Evolutionary conservation across 2,113 vertebrate species (phyloP).

Genomic region (Sitta europaea): DNA sequence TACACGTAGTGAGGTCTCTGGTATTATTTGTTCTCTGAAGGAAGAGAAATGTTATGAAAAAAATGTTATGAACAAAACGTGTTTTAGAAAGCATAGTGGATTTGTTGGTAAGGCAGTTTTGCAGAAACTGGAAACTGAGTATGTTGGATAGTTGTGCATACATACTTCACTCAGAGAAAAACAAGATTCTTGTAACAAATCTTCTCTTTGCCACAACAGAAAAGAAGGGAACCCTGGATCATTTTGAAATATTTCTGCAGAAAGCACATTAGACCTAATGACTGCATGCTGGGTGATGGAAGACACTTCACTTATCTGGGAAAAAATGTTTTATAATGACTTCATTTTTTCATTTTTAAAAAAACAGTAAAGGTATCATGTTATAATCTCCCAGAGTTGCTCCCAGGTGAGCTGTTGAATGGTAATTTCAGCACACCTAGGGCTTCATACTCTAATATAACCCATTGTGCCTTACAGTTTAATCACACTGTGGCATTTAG

Average conservation of each 20-base stretch:
- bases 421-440: constrained; percentile 58
- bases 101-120: not conserved
- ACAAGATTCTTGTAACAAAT: constrained; percentile 49
- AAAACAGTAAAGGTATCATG: constrained; percentile 55
- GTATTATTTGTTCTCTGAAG: not conserved
- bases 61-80: not conserved
- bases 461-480: constrained; percentile 57
- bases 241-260: constrained; percentile 62
- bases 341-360: constrained; percentile 64
- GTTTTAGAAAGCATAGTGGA: not conserved
- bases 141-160: not conserved
- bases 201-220: constrained; percentile 28
- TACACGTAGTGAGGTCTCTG: not conserved
- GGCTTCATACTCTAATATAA: constrained; percentile 44
- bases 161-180: constrained; percentile 16
- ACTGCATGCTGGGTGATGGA: constrained; percentile 40
- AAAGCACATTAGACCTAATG: constrained; percentile 63
- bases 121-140: not conserved
- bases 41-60: too few relatives aligned
- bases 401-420: constrained; percentile 50
- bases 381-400: constrained; percentile 52
- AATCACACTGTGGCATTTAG: constrained; percentile 63
- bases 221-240: constrained; percentile 34
- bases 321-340: constrained; percentile 66
- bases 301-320: constrained; percentile 55